Base-by-base conservation (phyloP, 2,888 invertebrate genomes). In the Incurvaria masculella region DNA sequence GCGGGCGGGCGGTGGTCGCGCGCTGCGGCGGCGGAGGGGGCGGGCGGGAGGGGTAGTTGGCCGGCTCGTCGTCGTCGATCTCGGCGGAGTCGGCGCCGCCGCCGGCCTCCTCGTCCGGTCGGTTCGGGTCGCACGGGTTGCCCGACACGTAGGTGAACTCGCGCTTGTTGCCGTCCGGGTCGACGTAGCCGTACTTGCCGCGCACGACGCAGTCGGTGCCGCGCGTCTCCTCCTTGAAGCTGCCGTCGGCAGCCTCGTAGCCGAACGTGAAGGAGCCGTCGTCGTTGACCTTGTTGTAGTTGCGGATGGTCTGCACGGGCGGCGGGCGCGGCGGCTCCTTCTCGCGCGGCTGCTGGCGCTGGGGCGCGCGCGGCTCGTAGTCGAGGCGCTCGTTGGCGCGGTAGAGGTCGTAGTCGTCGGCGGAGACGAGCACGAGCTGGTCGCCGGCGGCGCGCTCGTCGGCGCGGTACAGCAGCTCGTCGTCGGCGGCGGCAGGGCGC, bases 121-220 rank as follows among this genome's bases (percentile, higher is more conserved):
- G 87, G 68, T 90, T 91, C 6, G 91, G 91, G 62, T 91, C 91
- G 63, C 91, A 91, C 1, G 91, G 90, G 65, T 91, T 91, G 18
- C 91, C 91, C 20, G 89, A 89, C 1, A 91, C 91, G 69, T 92
- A 92, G 4, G 89, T 89, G 70, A 92, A 91, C 67, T 92, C 91
- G 55, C 91, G 72, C 61, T 89, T 89, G 72, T 91, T 89, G 56
- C 92, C 92, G 53, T 91, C 90, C 1, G 91, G 91, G 69, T 92
- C 92, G 11, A 92, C 79, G 73, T 92, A 92, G 19, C 92, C 92
- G 67, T 92, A 92, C 66, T 91, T 91, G 46, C 92, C 92, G 51
- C 91, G 82, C 4, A 91, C 91, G 0, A 92, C 90, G 65, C 91
- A 92, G 69, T 92, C 91, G 1, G 89, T 88, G 44, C 91, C 91